Evolutionary conservation across 2,888 invertebrate species (phyloP).

Genomic region (Leptinotarsa haldemani): DNA sequence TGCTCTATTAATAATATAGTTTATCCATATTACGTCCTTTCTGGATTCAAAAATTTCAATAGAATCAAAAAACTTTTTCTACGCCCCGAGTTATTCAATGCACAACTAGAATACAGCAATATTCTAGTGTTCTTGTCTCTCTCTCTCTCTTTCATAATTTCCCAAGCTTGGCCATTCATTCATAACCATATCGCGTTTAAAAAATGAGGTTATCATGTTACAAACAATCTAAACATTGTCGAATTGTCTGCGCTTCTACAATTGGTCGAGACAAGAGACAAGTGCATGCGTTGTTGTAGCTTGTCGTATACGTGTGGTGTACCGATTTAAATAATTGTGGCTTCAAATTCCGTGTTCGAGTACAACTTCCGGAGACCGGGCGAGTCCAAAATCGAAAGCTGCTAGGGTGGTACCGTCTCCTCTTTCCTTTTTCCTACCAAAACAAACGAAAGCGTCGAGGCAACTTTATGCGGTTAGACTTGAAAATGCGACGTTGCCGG

Average conservation of each 20-base stretch:
- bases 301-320: constrained; percentile 1
- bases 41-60: no score
- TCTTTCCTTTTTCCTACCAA: constrained; percentile 31
- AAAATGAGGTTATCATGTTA: background rate
- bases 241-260: constrained; percentile 5
- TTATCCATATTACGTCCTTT: no score
- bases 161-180: background rate
- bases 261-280: constrained; percentile 23
- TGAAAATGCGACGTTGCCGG: constrained; percentile 11
- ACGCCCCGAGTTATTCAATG: no score
- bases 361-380: constrained; percentile 46
- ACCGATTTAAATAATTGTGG: constrained; percentile 29
- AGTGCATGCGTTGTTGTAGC: constrained; percentile 17
- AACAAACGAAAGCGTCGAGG: constrained; percentile 18
- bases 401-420: constrained; percentile 47
- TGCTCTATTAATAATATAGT: no score
- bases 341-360: constrained; percentile 30
- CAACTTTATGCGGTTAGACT: constrained; percentile 16
- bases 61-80: no score
- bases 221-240: constrained; percentile 3
- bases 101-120: background rate
- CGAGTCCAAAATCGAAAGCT: constrained; percentile 49
- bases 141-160: background rate
- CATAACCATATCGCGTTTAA: background rate
- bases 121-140: background rate